A percentile compares a stretch with the other conserved stretches of the same genome.
Evolutionary conservation across 2,888 invertebrate species (phyloP).

Genomic region (Gymnocheta viridis): DNA sequence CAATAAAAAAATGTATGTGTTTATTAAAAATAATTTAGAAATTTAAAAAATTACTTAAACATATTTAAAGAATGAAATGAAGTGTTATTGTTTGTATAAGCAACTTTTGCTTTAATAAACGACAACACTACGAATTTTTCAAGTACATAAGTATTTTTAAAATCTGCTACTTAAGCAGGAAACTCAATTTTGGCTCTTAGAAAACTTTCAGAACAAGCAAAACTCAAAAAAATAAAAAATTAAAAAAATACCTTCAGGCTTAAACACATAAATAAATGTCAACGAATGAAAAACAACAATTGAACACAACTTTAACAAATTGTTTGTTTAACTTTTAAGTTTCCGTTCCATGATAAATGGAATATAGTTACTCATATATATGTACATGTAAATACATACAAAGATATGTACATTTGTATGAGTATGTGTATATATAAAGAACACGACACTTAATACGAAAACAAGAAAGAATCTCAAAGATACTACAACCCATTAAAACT

Average conservation of each 20-base stretch:
- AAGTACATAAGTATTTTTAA: no score
- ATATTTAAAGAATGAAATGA: no score
- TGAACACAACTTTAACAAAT: conserved; percentile 12
- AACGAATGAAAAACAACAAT: neutral
- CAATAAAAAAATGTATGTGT: no score
- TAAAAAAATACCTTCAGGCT: no score
- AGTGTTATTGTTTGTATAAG: no score
- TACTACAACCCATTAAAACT: conserved; percentile 44
- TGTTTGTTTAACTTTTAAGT: conserved; percentile 34
- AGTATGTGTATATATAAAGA: neutral
- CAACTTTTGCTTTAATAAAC: no score
- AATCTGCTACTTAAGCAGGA: conserved; percentile 21
- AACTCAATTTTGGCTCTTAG: neutral
- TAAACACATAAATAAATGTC: neutral
- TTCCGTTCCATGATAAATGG: conserved; percentile 29
- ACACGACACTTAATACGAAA: neutral
- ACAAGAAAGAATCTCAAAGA: conserved; percentile 15
- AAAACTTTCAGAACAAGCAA: conserved; percentile 3
- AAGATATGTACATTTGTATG: neutral
- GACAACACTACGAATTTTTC: no score
- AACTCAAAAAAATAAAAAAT: neutral
- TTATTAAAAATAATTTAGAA: no score
- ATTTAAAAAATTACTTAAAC: no score
- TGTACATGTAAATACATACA: neutral
- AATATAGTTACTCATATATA: conserved; percentile 28